These are phyloP conservation scores for Bradypodion ventrale DNA, from an alignment of 2,797 vertebrate species.

Conservation along the genomic window DNA sequence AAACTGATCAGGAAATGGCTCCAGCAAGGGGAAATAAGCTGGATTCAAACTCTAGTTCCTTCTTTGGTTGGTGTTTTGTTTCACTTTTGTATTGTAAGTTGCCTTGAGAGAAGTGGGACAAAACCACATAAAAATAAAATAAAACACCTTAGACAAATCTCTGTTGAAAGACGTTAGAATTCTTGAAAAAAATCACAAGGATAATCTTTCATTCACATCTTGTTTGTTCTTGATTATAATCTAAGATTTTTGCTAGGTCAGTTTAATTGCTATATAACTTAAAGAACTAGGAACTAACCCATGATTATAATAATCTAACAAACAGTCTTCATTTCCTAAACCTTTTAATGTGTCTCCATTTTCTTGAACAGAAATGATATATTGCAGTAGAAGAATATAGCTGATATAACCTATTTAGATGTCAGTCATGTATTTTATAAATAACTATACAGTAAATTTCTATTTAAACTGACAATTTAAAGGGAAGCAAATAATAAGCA, in stretches of 20 bases:
- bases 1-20: not conserved
- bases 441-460: conserved; percentile 4
- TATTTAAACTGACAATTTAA: conserved; percentile 12
- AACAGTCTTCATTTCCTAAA: not conserved
- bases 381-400: not conserved
- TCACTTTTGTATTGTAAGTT: too few species aligned
- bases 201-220: not conserved
- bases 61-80: not conserved
- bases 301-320: conserved; percentile 21
- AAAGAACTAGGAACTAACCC: conserved; percentile 24
- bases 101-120: not conserved
- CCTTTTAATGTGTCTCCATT: conserved; percentile 10
- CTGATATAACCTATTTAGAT: not conserved
- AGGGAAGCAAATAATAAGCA: not conserved
- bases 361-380: not conserved
- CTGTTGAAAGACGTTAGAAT: conserved; percentile 6
- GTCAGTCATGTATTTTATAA: not conserved
- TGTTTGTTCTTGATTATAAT: conserved; percentile 10
- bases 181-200: not conserved
- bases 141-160: not conserved
- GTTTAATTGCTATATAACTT: not conserved
- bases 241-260: not conserved
- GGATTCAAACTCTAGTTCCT: not conserved
- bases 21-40: not conserved
- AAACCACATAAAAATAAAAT: conserved; percentile 6